Evolutionary conservation across 2,888 invertebrate species (phyloP), one percentile per base, ranked within the genome.

Genomic region (Drosophila histrio): DNA sequence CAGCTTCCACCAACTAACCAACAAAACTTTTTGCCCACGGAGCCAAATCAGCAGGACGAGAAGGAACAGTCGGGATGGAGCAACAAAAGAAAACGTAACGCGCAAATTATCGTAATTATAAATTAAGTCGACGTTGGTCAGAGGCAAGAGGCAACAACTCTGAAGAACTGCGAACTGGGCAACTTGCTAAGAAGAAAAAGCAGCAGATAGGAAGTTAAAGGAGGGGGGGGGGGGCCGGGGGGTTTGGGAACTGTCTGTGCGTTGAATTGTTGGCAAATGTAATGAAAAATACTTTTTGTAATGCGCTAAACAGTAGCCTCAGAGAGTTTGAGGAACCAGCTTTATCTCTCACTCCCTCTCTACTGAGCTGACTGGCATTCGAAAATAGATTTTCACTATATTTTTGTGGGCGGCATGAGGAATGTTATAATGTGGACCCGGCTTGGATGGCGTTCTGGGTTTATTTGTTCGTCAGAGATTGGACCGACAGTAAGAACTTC

Each of bases 21-120:
- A 77, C 74, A 79, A 79, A 82, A 86, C 61, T 77, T 77, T 72
- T 73, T 43, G 13, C 38, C 38, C 26, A 9, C 3, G 22, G 24
- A 15, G 24, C 15, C 32, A 11, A 34, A n/a, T 11, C 4, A 19
- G 41, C 8, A 1, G 11, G 7, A 24, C 17, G 19, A 22, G 7
- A 13, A 5, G 22, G 43, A 28, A 7, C 15, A 21, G n/a, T 22
- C 17, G 15, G 44, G 39, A 17, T 5, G 62, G 41, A 64, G 61
- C 56, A 86, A 84, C 83, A 84, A 84, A 84, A 86, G 82, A 87
- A 83, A 83, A 83, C 86, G 87, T 81, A 83, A 85, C 86, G 87
- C 82, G 80, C 87, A 84, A 84, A 84, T 84, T 84, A 84, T 84
- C 84, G 84, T 84, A 84, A 84, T 84, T 84, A 84, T 84, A 84